Base-by-base conservation (phyloP, 1,140 invertebrate genomes). In the Drosophila guanche region DNA sequence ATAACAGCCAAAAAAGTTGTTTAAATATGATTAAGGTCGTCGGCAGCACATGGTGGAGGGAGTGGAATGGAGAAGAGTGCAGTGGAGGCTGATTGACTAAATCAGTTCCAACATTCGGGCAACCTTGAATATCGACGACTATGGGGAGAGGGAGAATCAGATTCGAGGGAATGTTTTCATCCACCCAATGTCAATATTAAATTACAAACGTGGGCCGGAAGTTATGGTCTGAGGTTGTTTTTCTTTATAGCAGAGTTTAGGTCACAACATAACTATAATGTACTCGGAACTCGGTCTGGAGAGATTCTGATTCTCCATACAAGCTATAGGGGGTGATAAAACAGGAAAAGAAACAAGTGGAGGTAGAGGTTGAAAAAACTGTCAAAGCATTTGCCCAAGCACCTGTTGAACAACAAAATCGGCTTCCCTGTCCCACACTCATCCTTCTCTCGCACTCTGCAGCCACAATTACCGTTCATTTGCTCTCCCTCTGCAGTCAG, bases 11-110 rank as follows among this genome's bases (percentile, higher is more conserved):
- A 68, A 73, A 60, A 70, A 74, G 47, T 37, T 60, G 63, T 83
- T 73, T 78, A 70, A 84, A 84, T 79, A 79, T 72, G 61, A 76
- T 85, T 71, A 75, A 84, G 79, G 79, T 80, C 79, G 65, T 70
- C 69, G 67, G 67, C 65, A 56, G 62, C 48, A 58, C 41, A 61
- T 50, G 40, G 43, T 20, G 62, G 62, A 55, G 65, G 46, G 62
- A 16, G 12, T 3, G 2, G 3, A 37, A 6, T n/a, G 37, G 61
- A 16, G 25, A 37, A 55, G 61, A 46, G 57, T 41, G 14, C 6
- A 10, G 63, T 66, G 65, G 62, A 68, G 22, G 20, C 29, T 16
- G 50, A 62, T 62, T 72, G 52, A 62, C 69, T 47, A 50, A 61
- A 72, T 72, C 25, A 61, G 48, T 48, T 61, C 14, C n/a, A 22